Evolutionary conservation across 1,140 invertebrate species (phyloP), one percentile per base, ranked within the genome.

Genomic region (Drosophila ananassae): DNA sequence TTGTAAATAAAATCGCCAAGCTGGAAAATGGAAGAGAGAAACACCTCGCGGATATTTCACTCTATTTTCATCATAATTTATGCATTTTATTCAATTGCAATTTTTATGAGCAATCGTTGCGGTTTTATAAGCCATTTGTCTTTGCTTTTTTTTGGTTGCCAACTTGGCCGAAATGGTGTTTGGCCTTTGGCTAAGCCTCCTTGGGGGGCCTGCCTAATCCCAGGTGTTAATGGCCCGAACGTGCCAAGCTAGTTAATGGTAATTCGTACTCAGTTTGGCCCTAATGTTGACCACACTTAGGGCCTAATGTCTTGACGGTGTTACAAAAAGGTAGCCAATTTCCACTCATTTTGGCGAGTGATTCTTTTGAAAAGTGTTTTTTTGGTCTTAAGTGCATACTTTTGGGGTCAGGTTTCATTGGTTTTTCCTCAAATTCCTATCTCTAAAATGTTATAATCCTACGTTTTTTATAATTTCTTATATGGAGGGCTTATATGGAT

Each of bases 41-140:
- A 77, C 81, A 51, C 62, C 46, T 60, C 51, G 62, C 52, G 57
- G 67, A 61, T 58, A 80, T 77, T 81, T 84, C 47, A 52, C 52
- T 48, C 64, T 13, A 74, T 74, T 64, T 46, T 10, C 25, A 52
- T 57, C 52, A 39, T 50, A 44, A 41, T 73, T 73, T 73, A 55
- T 73, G 44, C 3, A 24, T 24, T 41, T 30, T 13, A 62, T 39
- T 51, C n/a, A 22, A 28, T 25, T 64, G 64, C 62, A 71, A 64
- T 44, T 87, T 81, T 77, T 60, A 87, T 77, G 55, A 44, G 73
- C 67, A 77, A 41, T 55, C 24, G 53, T 51, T 68, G 50, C 37
- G 25, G 57, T 46, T 78, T 37, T 22, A 37, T 32, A 30, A 44
- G 30, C 48, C 28, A 28, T 30, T 12, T 37, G 37, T 13, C 48